These are phyloP conservation scores for Ceratoteleas bidentatus DNA, from an alignment of 1,140 invertebrate genomes.

Conservation along the genomic window DNA sequence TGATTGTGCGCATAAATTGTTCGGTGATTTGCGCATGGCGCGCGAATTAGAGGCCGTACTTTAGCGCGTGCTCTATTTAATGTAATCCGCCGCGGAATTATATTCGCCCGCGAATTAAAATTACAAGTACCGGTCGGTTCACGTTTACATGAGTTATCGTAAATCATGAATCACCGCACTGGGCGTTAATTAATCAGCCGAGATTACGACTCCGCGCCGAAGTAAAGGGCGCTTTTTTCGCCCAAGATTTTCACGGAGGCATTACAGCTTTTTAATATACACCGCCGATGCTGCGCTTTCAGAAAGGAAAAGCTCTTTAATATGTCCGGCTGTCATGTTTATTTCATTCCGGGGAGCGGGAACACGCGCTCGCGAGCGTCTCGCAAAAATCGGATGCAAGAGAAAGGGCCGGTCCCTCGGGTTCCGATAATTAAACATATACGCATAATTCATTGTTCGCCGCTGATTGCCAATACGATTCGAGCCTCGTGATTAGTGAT, in stretches of 20 bases:
- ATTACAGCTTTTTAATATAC: too few relatives aligned
- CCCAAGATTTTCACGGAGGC: too few relatives aligned
- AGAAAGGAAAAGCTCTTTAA: too few relatives aligned
- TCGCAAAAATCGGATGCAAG: too few relatives aligned
- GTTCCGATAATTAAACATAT: slow-evolving; percentile 21
- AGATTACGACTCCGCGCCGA: slow-evolving; percentile 12
- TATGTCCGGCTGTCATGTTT: too few relatives aligned
- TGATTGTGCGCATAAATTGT: slow-evolving; percentile 28
- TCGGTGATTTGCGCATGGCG: background rate
- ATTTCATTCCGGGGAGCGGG: too few relatives aligned
- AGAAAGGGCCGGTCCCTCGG: too few relatives aligned
- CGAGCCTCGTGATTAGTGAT: slow-evolving; percentile 33
- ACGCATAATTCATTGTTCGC: slow-evolving; percentile 36
- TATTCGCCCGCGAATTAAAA: slow-evolving; percentile 34
- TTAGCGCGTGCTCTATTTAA: slow-evolving; percentile 27
- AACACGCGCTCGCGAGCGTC: too few relatives aligned
- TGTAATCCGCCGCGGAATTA: slow-evolving; percentile 38
- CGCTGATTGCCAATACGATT: slow-evolving; percentile 44
- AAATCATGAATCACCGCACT: slow-evolving; percentile 28
- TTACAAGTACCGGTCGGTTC: slow-evolving; percentile 18
- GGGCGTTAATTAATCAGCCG: slow-evolving; percentile 20
- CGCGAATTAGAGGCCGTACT: slow-evolving; percentile 25
- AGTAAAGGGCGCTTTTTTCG: too few relatives aligned
- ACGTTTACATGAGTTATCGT: slow-evolving; percentile 39
- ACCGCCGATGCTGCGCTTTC: too few relatives aligned